Percentiles rank a stretch among this genome's conserved stretches.
Conservation (phyloP, 1,140 invertebrate genomes). For the Manduca sexta region DNA sequence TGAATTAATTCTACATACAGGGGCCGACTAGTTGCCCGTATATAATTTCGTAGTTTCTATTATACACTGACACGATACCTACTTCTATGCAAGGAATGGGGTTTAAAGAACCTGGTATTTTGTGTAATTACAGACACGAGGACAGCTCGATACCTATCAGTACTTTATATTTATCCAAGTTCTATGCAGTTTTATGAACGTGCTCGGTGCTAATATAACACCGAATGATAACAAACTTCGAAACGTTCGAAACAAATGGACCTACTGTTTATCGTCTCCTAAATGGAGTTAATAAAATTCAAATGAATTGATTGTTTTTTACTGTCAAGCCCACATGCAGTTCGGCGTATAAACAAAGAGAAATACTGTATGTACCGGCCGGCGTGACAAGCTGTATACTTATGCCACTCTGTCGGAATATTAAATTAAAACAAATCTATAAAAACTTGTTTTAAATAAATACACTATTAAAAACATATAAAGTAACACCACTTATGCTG, state of each 20-base stretch:
- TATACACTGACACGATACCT: too few species aligned
- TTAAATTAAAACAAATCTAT: constrained; percentile 27
- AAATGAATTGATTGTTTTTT: constrained; percentile 25
- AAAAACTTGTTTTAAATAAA: constrained; percentile 33
- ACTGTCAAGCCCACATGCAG: constrained; percentile 23
- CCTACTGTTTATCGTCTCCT: background rate
- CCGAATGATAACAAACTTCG: too few species aligned
- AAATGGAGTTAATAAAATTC: constrained; percentile 8
- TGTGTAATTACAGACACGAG: too few species aligned
- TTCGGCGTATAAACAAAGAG: constrained; percentile 18
- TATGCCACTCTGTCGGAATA: constrained; percentile 10
- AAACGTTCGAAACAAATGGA: background rate
- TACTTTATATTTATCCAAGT: too few species aligned
- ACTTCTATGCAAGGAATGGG: too few species aligned
- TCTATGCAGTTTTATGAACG: too few species aligned
- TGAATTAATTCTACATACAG: too few species aligned
- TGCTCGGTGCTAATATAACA: too few species aligned
- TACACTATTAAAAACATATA: constrained; percentile 31
- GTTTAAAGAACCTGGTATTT: too few species aligned
- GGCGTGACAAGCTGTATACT: constrained; percentile 14
- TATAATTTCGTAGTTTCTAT: too few species aligned
- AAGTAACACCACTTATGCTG: constrained; percentile 14
- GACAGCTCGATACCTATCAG: too few species aligned
- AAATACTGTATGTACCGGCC: constrained; percentile 15
- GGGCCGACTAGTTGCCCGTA: too few species aligned